Percentiles rank a stretch among this genome's conserved stretches.
Evolutionary conservation across 2,888 invertebrate genomes (phyloP).

Genomic region (Catocala fraxini): DNA sequence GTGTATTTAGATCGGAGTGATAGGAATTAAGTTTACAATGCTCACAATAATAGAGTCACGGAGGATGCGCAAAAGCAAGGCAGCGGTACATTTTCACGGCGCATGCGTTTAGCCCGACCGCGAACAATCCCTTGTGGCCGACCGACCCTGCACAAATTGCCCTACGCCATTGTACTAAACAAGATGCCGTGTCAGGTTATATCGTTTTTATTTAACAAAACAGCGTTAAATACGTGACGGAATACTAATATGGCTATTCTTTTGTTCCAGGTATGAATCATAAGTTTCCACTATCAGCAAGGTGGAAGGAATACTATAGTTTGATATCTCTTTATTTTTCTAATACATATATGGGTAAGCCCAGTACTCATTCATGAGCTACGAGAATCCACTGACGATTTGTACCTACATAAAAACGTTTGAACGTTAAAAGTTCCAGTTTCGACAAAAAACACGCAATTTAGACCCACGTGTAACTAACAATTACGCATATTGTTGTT

Average conservation of each 20-base stretch:
- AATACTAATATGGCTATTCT: constrained; percentile 45
- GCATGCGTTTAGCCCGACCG: constrained; percentile 51
- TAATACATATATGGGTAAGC: too few species aligned
- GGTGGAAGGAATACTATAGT: constrained; percentile 3
- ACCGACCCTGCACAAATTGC: constrained; percentile 57
- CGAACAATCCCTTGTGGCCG: constrained; percentile 52
- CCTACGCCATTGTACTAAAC: constrained; percentile 66
- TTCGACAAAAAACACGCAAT: too few species aligned
- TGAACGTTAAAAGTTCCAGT: too few species aligned
- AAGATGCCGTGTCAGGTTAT: constrained; percentile 67
- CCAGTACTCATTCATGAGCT: too few species aligned
- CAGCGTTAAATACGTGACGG: constrained; percentile 25
- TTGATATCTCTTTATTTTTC: too few species aligned
- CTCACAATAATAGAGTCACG: constrained; percentile 47
- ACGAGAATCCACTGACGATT: too few species aligned
- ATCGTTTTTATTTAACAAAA: constrained; percentile 30
- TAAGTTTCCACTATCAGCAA: constrained; percentile 13
- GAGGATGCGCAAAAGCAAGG: constrained; percentile 41
- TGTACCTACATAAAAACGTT: too few species aligned
- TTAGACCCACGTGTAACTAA: neutral
- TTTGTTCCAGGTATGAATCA: constrained; percentile 68
- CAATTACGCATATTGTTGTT: neutral
- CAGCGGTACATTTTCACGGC: constrained; percentile 65
- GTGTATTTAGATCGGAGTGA: constrained; percentile 18
- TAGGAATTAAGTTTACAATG: constrained; percentile 32